These are phyloP conservation scores for Tachyglossus aculeatus DNA, from an alignment of 2,797 vertebrate genomes.

Conservation along the genomic window DNA sequence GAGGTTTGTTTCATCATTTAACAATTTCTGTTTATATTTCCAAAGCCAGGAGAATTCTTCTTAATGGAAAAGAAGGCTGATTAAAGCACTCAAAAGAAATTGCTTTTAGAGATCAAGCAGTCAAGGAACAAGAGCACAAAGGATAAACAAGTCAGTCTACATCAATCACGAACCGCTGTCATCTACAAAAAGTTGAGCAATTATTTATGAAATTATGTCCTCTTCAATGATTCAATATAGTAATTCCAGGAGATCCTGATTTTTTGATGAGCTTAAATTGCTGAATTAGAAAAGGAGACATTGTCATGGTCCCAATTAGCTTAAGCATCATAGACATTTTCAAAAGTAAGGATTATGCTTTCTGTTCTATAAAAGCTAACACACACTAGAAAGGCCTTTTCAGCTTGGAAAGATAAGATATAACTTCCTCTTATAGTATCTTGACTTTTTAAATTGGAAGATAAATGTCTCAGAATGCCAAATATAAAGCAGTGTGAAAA, in stretches of 20 bases:
- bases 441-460: background rate
- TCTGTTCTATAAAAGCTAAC: slow-evolving; percentile 5
- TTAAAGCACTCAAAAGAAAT: slow-evolving; percentile 58
- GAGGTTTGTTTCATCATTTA: slow-evolving; percentile 24
- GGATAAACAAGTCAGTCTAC: slow-evolving; percentile 57
- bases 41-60: slow-evolving; percentile 18
- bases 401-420: slow-evolving; percentile 19
- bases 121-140: slow-evolving; percentile 56
- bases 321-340: slow-evolving; percentile 28
- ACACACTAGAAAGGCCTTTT: background rate
- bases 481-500: background rate
- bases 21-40: slow-evolving; percentile 28
- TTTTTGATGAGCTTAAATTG: slow-evolving; percentile 55
- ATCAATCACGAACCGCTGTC: slow-evolving; percentile 63
- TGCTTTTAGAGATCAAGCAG: slow-evolving; percentile 54
- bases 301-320: slow-evolving; percentile 55
- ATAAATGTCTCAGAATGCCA: background rate
- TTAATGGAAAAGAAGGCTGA: slow-evolving; percentile 47
- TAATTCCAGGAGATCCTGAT: slow-evolving; percentile 34
- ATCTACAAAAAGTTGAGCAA: slow-evolving; percentile 66
- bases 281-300: slow-evolving; percentile 53
- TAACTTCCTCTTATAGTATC: background rate
- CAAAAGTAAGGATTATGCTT: slow-evolving; percentile 32
- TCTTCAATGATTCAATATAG: slow-evolving; percentile 63
- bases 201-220: slow-evolving; percentile 78